These are phyloP conservation scores for Ceyx erithaca DNA, from an alignment of 2,797 vertebrate species.

Conservation along the genomic window DNA sequence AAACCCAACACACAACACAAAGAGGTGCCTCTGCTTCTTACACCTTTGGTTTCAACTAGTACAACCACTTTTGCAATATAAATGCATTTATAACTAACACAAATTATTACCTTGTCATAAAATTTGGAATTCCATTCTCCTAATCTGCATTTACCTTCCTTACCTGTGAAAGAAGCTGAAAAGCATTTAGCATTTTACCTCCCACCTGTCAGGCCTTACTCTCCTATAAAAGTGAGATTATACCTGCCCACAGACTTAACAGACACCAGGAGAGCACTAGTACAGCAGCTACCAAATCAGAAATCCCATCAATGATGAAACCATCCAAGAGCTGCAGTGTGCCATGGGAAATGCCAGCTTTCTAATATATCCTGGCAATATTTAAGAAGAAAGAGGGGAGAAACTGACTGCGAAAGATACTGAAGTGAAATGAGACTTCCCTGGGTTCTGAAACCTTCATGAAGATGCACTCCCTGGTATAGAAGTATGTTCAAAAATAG, in stretches of 20 bases:
- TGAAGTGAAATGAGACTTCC: conserved; percentile 51
- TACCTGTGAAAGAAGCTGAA: background rate
- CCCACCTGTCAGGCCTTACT: background rate
- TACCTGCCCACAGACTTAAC: conserved; percentile 69
- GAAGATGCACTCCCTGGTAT: background rate
- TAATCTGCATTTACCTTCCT: conserved; percentile 1
- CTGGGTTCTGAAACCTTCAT: background rate
- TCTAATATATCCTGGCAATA: conserved; percentile 60
- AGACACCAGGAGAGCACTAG: conserved; percentile 69
- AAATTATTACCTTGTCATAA: background rate
- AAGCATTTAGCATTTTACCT: background rate
- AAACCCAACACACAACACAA: background rate
- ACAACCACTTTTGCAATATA: conserved; percentile 1
- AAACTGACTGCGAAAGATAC: conserved; percentile 59
- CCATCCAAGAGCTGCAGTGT: conserved; percentile 59
- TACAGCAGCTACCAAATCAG: conserved; percentile 78
- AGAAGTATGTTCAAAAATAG: background rate
- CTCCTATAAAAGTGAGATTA: conserved; percentile 43
- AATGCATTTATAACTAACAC: conserved; percentile 39
- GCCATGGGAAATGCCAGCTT: conserved; percentile 53
- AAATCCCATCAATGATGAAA: conserved; percentile 77
- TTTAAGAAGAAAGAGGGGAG: conserved; percentile 6
- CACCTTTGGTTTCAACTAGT: background rate
- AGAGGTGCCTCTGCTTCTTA: background rate
- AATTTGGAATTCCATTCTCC: background rate